Evolutionary conservation across 2,888 invertebrate genomes (phyloP).

Genomic region (Entomobrya multifasciata): DNA sequence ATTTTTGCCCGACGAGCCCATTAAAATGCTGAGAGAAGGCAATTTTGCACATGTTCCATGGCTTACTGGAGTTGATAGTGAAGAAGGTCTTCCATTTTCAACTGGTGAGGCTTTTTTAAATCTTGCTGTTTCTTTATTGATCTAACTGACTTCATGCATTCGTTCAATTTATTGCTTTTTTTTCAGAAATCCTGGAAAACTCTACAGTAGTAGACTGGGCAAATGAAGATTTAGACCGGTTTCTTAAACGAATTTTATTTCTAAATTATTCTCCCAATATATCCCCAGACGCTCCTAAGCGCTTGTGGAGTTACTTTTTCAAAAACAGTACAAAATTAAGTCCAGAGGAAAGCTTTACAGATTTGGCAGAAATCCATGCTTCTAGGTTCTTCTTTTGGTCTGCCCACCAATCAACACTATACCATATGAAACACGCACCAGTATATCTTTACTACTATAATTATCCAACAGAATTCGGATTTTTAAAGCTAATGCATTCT

Average conservation of each 20-base stretch:
- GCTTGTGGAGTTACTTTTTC: constrained; percentile 67
- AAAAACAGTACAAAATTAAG: constrained; percentile 51
- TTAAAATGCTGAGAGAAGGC: constrained; percentile 82
- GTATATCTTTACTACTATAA: constrained; percentile 75
- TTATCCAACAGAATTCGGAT: constrained; percentile 76
- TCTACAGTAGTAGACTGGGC: constrained; percentile 69
- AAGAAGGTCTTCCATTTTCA: constrained; percentile 81
- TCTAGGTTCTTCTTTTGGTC: constrained; percentile 74
- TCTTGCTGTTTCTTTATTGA: too few relatives aligned
- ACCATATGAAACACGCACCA: constrained; percentile 74
- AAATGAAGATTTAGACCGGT: constrained; percentile 72
- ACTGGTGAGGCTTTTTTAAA: constrained; percentile 37
- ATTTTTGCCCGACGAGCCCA: constrained; percentile 82
- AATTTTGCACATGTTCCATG: constrained; percentile 83
- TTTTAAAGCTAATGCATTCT: constrained; percentile 74
- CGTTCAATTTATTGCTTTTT: neutral
- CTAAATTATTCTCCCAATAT: constrained; percentile 63
- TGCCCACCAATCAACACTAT: constrained; percentile 70
- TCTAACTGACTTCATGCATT: too few relatives aligned
- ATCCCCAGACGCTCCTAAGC: constrained; percentile 47
- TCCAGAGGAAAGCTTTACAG: constrained; percentile 62
- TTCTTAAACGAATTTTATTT: constrained; percentile 71
- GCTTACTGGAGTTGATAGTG: constrained; percentile 83
- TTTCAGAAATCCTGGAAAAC: constrained; percentile 69
- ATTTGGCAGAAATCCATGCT: constrained; percentile 74